Conservation (phyloP, 2,888 invertebrate genomes). For the Ramazzottius varieornatus region DNA sequence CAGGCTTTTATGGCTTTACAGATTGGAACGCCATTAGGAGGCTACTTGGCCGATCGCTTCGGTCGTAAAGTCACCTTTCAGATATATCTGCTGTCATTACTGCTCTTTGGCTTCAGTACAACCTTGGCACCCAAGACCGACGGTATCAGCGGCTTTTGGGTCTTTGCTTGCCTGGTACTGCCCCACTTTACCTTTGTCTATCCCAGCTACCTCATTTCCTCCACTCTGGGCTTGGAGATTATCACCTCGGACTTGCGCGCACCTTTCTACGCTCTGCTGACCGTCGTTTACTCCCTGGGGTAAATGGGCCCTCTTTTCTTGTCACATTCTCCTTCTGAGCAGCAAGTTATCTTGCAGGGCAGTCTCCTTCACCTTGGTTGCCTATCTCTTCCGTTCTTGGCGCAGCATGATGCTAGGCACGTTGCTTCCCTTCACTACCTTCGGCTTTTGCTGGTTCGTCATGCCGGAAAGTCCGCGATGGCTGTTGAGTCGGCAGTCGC, state of each 20-base stretch:
- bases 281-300: background rate
- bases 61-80: background rate
- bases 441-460: background rate
- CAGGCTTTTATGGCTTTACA: background rate
- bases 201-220: background rate
- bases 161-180: background rate
- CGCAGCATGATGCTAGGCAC: background rate
- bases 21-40: conserved; percentile 2
- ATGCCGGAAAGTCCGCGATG: conserved; percentile 1
- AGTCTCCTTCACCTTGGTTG: background rate
- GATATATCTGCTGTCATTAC: background rate
- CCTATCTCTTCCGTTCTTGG: background rate
- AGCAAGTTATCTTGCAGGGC: no score
- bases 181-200: background rate
- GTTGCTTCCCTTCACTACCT: background rate
- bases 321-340: no score
- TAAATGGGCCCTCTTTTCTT: background rate
- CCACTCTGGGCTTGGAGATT: background rate
- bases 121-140: background rate
- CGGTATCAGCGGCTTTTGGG: background rate
- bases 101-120: background rate
- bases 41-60: background rate
- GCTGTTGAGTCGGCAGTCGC: no score
- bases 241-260: background rate
- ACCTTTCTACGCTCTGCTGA: background rate